Evolutionary conservation across 2,888 invertebrate species (phyloP), one percentile per base, ranked within the genome.

Genomic region (Choreutis nemorana): DNA sequence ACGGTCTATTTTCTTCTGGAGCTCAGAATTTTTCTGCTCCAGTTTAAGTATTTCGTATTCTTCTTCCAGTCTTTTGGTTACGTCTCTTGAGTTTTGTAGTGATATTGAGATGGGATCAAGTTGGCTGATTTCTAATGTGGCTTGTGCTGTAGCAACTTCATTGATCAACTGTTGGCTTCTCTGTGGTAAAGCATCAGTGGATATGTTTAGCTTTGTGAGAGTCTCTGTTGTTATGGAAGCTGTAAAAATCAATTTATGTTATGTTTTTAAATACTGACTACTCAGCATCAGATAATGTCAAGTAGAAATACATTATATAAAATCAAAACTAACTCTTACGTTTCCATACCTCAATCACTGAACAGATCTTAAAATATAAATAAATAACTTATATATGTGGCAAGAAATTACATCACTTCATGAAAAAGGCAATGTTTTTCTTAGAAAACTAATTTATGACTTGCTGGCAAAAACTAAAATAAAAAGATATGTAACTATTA

Each of bases 1-100:
- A 26, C 65, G 52, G 28, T 68, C 58, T 21, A 78, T 71, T 48
- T 59, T 61, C 10, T 31, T 37, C 50, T 75, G 70, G 10, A 75
- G 29, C 33, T 60, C 50, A 1, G 41, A 35, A 31, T 72, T 67
- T 15, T 62, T 66, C 37, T 77, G 78, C 21, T 57, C 57, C 5
- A 78, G 32, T 31, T 64, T 61, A 1, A 79, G 36, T 12, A 72
- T 53, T 30, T 68, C 60, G 29, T 73, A 71, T 23, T 78, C 71
- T 1, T 68, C 57, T 30, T 61, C 50, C 1, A 78, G 31, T 27
- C 54, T 50, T n/a, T 55, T 47, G 0, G 57, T 37, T 2, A 53
- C 26, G 22, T 61, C 54, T 18, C 45, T 57, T 0, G 64, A 50
- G 12, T 61, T 60, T 10, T 51, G 47, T 4, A 71, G 36, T 0